These are phyloP conservation scores for Pseudocheirus occidentalis DNA, from an alignment of 2,797 vertebrate genomes.

Conservation along the genomic window DNA sequence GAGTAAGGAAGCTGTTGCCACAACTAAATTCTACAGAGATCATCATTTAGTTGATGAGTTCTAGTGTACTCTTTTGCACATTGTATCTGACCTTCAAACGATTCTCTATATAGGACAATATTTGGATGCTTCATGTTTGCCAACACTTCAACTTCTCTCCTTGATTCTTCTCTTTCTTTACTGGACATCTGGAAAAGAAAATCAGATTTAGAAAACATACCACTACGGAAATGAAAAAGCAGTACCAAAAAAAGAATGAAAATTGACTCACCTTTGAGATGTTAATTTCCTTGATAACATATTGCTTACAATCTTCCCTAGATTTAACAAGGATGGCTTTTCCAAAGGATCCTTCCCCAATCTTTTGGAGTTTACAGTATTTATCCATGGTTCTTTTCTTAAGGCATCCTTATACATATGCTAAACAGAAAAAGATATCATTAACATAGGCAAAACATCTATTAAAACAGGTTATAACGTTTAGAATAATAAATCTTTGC, in stretches of 20 bases:
- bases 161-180: slow-evolving; percentile 96
- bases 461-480: neutral
- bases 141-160: slow-evolving; percentile 96
- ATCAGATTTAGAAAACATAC: slow-evolving; percentile 40
- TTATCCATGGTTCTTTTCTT: slow-evolving; percentile 92
- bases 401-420: slow-evolving; percentile 81
- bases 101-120: slow-evolving; percentile 96
- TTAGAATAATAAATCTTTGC: slow-evolving; percentile 52
- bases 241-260: slow-evolving; percentile 12
- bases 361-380: slow-evolving; percentile 94
- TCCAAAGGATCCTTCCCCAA: slow-evolving; percentile 98
- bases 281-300: slow-evolving; percentile 98
- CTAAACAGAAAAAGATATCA: slow-evolving; percentile 67
- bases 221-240: slow-evolving; percentile 54
- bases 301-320: slow-evolving; percentile 92
- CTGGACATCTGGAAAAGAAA: slow-evolving; percentile 92
- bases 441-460: slow-evolving; percentile 47
- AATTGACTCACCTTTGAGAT: slow-evolving; percentile 92
- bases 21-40: slow-evolving; percentile 38
- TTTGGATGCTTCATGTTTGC: slow-evolving; percentile 99
- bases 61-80: slow-evolving; percentile 29
- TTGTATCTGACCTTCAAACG: slow-evolving; percentile 94
- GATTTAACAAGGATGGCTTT: slow-evolving; percentile 96
- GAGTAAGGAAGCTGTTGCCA: slow-evolving; percentile 18
- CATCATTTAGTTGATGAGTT: neutral